Evolutionary conservation across 2,113 vertebrate genomes (phyloP).

Genomic region (Phylloscopus trochilus): DNA sequence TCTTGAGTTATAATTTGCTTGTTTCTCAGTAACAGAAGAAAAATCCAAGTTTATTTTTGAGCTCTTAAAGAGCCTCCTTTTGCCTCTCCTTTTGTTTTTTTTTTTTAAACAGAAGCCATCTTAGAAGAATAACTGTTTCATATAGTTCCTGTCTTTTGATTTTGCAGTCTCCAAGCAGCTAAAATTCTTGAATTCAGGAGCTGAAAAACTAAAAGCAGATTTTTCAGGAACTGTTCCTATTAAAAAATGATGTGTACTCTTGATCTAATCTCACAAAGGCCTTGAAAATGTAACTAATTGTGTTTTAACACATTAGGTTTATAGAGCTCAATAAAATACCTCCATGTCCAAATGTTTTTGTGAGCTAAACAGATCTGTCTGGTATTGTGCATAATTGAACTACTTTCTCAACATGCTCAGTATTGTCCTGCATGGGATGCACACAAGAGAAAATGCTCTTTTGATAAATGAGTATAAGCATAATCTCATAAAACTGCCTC

Average conservation of each 20-base stretch:
- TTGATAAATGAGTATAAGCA: not conserved
- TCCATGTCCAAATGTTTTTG: not conserved
- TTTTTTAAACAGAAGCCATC: not conserved
- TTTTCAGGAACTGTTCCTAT: not conserved
- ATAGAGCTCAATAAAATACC: not conserved
- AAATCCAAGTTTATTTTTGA: not conserved
- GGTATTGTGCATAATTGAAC: not conserved
- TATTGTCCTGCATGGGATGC: not conserved
- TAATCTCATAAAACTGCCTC: not conserved
- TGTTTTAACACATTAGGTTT: not conserved
- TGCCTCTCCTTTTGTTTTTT: not conserved
- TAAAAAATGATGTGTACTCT: not conserved
- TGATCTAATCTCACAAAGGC: not conserved
- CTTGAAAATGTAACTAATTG: not conserved
- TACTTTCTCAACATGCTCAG: not conserved
- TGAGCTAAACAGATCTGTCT: not conserved
- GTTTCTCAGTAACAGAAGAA: not conserved
- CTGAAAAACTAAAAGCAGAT: not conserved
- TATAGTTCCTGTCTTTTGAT: not conserved
- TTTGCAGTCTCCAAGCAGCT: not conserved
- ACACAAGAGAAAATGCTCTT: not conserved
- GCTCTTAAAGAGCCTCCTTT: not conserved
- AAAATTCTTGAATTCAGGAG: not conserved
- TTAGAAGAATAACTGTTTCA: not conserved
- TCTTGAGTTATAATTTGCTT: not conserved